Evolutionary conservation across 2,888 invertebrate genomes (phyloP).

Genomic region (Diachrysia chrysitis): DNA sequence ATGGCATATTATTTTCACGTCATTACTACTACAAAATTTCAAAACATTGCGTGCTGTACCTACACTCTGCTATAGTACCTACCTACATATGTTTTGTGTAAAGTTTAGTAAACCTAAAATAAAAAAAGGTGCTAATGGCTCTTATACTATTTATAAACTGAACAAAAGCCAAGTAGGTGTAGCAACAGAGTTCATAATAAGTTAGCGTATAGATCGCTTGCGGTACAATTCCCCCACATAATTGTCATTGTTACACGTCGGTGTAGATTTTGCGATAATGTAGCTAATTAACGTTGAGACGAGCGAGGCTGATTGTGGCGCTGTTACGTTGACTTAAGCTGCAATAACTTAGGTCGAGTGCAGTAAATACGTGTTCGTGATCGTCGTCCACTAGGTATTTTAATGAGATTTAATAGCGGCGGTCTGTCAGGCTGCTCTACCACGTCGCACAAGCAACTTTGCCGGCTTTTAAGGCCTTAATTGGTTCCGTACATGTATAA

Average conservation of each 20-base stretch:
- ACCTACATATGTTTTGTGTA: too few species aligned
- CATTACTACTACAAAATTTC: too few species aligned
- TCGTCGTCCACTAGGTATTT: slow-evolving; percentile 80
- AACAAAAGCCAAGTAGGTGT: slow-evolving; percentile 22
- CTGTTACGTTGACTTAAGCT: slow-evolving; percentile 74
- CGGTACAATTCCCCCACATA: slow-evolving; percentile 59
- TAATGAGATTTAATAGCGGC: slow-evolving; percentile 83
- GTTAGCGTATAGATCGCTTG: slow-evolving; percentile 41
- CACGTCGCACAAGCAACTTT: slow-evolving; percentile 70
- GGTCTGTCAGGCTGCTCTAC: slow-evolving; percentile 62
- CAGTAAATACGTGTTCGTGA: slow-evolving; percentile 83
- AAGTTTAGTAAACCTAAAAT: too few species aligned
- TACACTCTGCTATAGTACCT: too few species aligned
- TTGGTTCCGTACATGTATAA: slow-evolving; percentile 84
- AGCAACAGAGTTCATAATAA: slow-evolving; percentile 31
- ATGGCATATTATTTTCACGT: background rate
- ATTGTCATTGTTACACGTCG: slow-evolving; percentile 65
- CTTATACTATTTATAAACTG: slow-evolving; percentile 26
- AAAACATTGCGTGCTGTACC: too few species aligned
- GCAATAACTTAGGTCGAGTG: slow-evolving; percentile 75
- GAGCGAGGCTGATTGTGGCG: slow-evolving; percentile 75
- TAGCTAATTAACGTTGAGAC: slow-evolving; percentile 80
- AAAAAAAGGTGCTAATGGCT: too few species aligned
- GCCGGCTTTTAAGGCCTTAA: slow-evolving; percentile 81
- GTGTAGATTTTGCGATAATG: slow-evolving; percentile 79